These are phyloP conservation scores for Ganaspis brasiliensis DNA, from an alignment of 2,888 invertebrate species.

Conservation along the genomic window DNA sequence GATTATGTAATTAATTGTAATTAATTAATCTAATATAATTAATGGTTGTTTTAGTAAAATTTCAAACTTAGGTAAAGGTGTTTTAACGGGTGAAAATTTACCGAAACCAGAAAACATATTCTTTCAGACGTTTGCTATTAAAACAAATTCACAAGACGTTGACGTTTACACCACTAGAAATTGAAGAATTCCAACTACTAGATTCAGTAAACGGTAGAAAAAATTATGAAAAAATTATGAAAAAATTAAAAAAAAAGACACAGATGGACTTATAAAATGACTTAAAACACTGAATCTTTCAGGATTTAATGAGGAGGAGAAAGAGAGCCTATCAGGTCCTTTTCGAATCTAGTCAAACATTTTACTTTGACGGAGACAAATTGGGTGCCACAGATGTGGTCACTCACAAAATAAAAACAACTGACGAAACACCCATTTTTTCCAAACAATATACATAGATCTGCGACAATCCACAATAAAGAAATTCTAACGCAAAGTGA, in stretches of 20 bases:
- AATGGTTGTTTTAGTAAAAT: too few species aligned
- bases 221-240: too few species aligned
- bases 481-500: background rate
- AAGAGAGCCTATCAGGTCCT: background rate
- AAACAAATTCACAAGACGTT: too few species aligned
- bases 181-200: too few species aligned
- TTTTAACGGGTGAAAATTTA: background rate
- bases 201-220: too few species aligned
- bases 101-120: background rate
- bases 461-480: background rate
- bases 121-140: background rate
- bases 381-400: slow-evolving; percentile 38
- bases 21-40: too few species aligned
- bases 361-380: slow-evolving; percentile 41
- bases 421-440: background rate
- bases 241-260: too few species aligned
- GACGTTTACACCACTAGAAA: too few species aligned
- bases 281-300: slow-evolving; percentile 28
- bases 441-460: background rate
- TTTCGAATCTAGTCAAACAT: background rate
- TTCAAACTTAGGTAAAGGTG: background rate
- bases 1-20: too few species aligned
- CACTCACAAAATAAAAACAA: background rate
- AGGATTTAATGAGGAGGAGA: background rate
- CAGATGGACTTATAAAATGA: background rate